phyloP scores from a whole-genome alignment of 2,888 invertebrate genomes.

The Melinopterus prodromus region DNA sequence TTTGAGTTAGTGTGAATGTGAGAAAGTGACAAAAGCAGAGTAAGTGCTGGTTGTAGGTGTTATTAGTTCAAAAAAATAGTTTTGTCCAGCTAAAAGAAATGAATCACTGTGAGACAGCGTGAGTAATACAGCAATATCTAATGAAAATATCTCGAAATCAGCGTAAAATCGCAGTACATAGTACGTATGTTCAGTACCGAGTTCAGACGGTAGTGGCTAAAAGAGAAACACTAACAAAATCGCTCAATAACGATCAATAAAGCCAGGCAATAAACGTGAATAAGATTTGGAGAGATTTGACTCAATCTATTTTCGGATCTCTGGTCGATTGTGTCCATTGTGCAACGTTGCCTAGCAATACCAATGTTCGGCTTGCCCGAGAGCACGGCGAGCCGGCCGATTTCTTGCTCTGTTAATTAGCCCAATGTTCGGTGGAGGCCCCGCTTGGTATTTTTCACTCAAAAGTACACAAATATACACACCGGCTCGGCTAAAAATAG shows the following conservation, averaged over 20 bases:
- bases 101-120: no score
- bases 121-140: not conserved
- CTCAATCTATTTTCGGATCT: not conserved
- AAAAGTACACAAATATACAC: conserved; percentile 25
- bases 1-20: no score
- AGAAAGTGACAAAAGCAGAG: no score
- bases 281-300: not conserved
- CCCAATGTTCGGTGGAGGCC: not conserved
- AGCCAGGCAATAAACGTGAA: not conserved
- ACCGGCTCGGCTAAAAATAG: conserved; percentile 11
- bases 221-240: not conserved
- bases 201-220: not conserved
- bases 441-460: conserved; percentile 19
- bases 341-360: not conserved
- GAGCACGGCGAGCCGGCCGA: not conserved
- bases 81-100: no score
- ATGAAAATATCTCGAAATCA: not conserved
- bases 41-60: no score
- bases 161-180: not conserved
- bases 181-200: not conserved
- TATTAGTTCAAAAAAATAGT: no score
- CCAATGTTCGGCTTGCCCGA: not conserved
- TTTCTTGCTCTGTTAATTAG: conserved; percentile 15
- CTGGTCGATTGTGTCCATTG: not conserved
- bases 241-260: not conserved